Conservation (phyloP, 2,797 vertebrate genomes). For the Myotis daubentonii region DNA sequence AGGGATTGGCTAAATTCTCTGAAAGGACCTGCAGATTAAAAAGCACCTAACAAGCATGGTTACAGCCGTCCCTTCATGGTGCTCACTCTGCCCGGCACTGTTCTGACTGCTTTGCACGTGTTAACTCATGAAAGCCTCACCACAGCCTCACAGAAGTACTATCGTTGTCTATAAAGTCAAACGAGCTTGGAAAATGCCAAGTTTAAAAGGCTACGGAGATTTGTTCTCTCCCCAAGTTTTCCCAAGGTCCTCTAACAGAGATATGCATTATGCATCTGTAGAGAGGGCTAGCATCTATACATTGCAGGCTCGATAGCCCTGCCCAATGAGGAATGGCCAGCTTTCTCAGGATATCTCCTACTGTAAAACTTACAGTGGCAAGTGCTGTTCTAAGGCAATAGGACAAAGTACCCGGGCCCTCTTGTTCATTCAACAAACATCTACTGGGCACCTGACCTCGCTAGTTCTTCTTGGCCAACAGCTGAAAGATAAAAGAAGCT, state of each 20-base stretch:
- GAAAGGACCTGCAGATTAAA: not conserved
- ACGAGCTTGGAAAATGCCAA: not conserved
- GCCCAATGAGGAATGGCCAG: not conserved
- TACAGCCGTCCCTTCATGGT: not conserved
- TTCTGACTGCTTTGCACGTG: not conserved
- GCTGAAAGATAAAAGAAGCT: not conserved
- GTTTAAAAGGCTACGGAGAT: not conserved
- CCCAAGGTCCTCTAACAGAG: not conserved
- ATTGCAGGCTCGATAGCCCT: not conserved
- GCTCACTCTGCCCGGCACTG: not conserved
- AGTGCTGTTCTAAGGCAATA: not conserved
- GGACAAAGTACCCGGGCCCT: not conserved
- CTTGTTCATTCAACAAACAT: not conserved
- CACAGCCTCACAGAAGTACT: not conserved
- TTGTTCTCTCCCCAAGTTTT: conserved; percentile 7
- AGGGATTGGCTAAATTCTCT: not conserved
- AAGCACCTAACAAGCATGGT: not conserved
- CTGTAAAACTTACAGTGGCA: not conserved
- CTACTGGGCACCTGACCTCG: not conserved
- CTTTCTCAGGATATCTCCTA: not conserved
- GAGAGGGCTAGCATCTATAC: not conserved
- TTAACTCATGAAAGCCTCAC: not conserved
- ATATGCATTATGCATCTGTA: not conserved
- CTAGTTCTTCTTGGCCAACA: not conserved
- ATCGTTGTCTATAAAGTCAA: not conserved